Evolutionary conservation across 2,113 vertebrate genomes (phyloP).

Genomic region (Pollachius pollachius): DNA sequence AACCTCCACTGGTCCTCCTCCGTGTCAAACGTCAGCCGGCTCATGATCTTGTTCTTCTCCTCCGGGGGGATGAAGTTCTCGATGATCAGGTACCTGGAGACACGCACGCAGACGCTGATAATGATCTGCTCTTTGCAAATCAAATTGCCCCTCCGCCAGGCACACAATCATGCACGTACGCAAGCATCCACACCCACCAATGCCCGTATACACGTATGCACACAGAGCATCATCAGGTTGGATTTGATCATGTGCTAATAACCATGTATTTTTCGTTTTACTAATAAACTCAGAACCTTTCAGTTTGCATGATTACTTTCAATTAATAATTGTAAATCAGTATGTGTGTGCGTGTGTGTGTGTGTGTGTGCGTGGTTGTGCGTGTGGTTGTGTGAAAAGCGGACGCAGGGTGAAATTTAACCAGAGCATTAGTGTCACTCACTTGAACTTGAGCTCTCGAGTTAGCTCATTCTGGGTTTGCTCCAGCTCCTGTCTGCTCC

Average conservation of each 20-base stretch:
- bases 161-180: too few relatives aligned
- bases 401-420: neutral
- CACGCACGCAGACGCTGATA: neutral
- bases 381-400: neutral
- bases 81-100: slow-evolving; percentile 90
- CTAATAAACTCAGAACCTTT: too few relatives aligned
- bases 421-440: slow-evolving; percentile 79
- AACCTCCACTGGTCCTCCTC: slow-evolving; percentile 98
- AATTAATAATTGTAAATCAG: neutral
- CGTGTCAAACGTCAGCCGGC: slow-evolving; percentile 87
- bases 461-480: slow-evolving; percentile 97
- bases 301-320: too few relatives aligned
- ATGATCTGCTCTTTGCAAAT: too few relatives aligned
- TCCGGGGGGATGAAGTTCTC: slow-evolving; percentile 98
- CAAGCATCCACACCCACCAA: too few relatives aligned
- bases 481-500: slow-evolving; percentile 92
- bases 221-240: too few relatives aligned
- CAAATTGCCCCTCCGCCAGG: too few relatives aligned
- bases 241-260: too few relatives aligned
- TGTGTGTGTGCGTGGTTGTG: neutral
- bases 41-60: slow-evolving; percentile 99
- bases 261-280: too few relatives aligned
- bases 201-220: too few relatives aligned
- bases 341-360: neutral
- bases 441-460: slow-evolving; percentile 97